Evolutionary conservation across 2,888 invertebrate species (phyloP).

Genomic region (Thumatha senex): DNA sequence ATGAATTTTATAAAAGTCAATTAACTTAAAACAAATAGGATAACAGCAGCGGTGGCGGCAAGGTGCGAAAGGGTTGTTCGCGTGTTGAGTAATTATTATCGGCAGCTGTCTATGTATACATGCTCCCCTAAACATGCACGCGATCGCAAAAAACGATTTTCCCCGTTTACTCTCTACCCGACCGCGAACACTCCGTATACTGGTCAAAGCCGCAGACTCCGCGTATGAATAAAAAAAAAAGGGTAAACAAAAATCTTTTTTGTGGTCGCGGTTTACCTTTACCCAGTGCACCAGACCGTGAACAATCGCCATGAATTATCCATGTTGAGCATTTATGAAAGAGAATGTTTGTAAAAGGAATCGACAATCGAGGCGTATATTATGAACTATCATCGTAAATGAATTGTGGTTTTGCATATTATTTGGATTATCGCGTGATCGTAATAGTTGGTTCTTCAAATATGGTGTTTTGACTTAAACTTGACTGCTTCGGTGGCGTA

Average conservation of each 20-base stretch:
- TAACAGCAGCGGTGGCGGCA: conserved; percentile 51
- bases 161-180: conserved; percentile 51
- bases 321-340: conserved; percentile 75
- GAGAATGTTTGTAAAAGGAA: conserved; percentile 72
- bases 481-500: too few species aligned
- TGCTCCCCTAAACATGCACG: conserved; percentile 69
- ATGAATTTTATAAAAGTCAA: background rate
- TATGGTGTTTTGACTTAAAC: background rate
- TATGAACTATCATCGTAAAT: conserved; percentile 56
- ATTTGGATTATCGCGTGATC: conserved; percentile 41
- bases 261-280: conserved; percentile 79
- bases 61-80: conserved; percentile 80
- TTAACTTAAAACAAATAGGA: conserved; percentile 29
- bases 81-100: conserved; percentile 74
- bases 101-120: conserved; percentile 69
- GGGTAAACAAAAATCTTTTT: conserved; percentile 77
- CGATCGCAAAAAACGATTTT: conserved; percentile 65
- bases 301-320: conserved; percentile 77
- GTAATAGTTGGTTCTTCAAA: conserved; percentile 29
- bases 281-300: conserved; percentile 76
- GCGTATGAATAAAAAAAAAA: conserved; percentile 64
- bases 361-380: conserved; percentile 59
- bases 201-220: conserved; percentile 67
- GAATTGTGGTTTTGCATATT: conserved; percentile 66
- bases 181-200: conserved; percentile 62